phyloP scores from a whole-genome alignment of 2,113 vertebrate species.

The Pseudolaguvia tuberculata region DNA sequence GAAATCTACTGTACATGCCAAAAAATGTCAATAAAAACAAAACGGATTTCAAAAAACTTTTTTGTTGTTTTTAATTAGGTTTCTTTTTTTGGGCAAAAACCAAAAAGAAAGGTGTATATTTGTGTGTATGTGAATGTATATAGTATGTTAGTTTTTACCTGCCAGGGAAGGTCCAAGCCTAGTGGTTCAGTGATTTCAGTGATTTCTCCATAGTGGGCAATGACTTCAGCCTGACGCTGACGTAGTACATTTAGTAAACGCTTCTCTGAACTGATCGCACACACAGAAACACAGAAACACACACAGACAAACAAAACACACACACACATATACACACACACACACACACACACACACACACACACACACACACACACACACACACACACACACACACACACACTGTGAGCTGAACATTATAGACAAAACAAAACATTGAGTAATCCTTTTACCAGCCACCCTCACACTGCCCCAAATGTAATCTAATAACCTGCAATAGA shows the following conservation, averaged over 20 bases:
- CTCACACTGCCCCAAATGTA: constrained; percentile 37
- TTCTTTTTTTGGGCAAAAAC: too few species aligned
- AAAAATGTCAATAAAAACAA: too few species aligned
- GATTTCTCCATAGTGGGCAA: constrained; percentile 57
- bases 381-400: constrained; percentile 1
- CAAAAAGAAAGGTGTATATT: too few species aligned
- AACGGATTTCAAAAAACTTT: too few species aligned
- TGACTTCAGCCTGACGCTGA: constrained; percentile 62
- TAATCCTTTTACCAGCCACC: constrained; percentile 52
- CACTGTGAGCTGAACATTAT: constrained; percentile 12
- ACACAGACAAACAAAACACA: constrained; percentile 6
- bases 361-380: constrained; percentile 18
- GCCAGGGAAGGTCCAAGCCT: constrained; percentile 51
- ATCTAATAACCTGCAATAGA: constrained; percentile 70
- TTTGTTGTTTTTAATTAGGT: too few species aligned
- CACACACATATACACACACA: background rate
- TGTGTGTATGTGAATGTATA: background rate
- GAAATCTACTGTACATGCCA: too few species aligned
- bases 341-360: constrained; percentile 48
- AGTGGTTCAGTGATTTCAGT: constrained; percentile 52
- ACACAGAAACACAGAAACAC: constrained; percentile 22
- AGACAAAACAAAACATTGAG: constrained; percentile 60
- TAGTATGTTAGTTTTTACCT: constrained; percentile 63
- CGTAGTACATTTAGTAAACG: constrained; percentile 56
- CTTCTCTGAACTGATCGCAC: constrained; percentile 57